Evolutionary conservation across 2,888 invertebrate genomes (phyloP), one percentile per base, ranked within the genome.

Genomic region (Hemicrepidius hirtus): DNA sequence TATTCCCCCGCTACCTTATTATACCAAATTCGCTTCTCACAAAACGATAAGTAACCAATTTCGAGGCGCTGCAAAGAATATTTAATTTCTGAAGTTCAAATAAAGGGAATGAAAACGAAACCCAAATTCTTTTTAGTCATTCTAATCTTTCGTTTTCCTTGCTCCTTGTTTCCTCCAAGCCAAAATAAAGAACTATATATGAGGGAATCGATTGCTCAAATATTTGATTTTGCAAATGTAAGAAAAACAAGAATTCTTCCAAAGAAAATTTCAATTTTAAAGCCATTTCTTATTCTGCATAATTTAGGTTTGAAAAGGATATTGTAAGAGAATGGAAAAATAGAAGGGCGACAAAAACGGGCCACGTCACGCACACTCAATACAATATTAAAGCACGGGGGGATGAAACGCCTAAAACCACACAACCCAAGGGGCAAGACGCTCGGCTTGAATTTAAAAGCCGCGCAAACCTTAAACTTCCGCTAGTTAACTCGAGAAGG

Each of bases 201-300:
- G 60, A n/a, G 21, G 46, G 44, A 60, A 67, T 72, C 67, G 37
- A 68, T 68, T 60, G 50, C 53, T 40, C 55, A 72, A 72, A 72
- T 72, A 72, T 72, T 72, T 72, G 72, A 72, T 63, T 68, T 55
- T 24, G 68, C 53, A 62, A 72, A 72, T 62, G 72, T 32, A 67
- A 37, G 50, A 57, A 72, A 65, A 71, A 68, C 64, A 57, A 72
- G 50, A 35, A 55, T 57, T 49, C 46, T 20, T 57, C 50, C 49
- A 9, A 28, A 20, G 53, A 60, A 71, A 71, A 65, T 63, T 72
- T 72, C 72, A 72, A 72, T 72, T 64, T 68, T 67, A 71, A 72
- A 66, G 63, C 57, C 64, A 57, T 57, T 71, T 68, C 72, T 63
- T 68, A 68, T 72, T 72, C 72, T 68, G 72, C 68, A 72, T 68